phyloP scores from a whole-genome alignment of 1,140 invertebrate genomes.

The Dermatophagoides farinae region DNA sequence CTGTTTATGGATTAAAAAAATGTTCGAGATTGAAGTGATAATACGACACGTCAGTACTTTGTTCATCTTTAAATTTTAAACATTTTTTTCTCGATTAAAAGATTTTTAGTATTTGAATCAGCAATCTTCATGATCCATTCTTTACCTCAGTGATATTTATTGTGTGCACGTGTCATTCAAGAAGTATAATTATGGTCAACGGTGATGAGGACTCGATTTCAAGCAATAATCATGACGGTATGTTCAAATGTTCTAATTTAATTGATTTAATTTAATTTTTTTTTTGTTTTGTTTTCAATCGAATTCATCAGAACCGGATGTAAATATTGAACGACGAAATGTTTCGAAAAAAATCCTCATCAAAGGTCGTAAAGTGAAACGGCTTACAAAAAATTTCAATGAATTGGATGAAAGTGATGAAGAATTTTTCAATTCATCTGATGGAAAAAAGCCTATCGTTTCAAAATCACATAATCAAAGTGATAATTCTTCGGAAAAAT shows the following conservation, averaged over 20 bases:
- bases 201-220: neutral
- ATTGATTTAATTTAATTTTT: neutral
- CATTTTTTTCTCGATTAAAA: too few relatives aligned
- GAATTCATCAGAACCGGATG: neutral
- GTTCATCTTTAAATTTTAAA: too few relatives aligned
- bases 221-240: neutral
- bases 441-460: neutral
- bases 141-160: neutral
- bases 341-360: neutral
- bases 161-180: neutral
- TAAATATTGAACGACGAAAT: neutral
- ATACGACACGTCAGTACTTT: neutral
- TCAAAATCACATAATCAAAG: neutral
- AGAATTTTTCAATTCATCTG: neutral
- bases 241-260: neutral
- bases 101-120: too few relatives aligned
- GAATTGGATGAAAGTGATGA: conserved; percentile 2
- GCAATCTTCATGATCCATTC: too few relatives aligned
- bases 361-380: neutral
- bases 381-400: neutral
- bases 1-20: neutral
- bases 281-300: neutral
- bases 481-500: neutral
- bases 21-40: neutral
- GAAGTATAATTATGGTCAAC: neutral